Evolutionary conservation across 1,140 invertebrate species (phyloP).

Genomic region (Spodoptera litura): DNA sequence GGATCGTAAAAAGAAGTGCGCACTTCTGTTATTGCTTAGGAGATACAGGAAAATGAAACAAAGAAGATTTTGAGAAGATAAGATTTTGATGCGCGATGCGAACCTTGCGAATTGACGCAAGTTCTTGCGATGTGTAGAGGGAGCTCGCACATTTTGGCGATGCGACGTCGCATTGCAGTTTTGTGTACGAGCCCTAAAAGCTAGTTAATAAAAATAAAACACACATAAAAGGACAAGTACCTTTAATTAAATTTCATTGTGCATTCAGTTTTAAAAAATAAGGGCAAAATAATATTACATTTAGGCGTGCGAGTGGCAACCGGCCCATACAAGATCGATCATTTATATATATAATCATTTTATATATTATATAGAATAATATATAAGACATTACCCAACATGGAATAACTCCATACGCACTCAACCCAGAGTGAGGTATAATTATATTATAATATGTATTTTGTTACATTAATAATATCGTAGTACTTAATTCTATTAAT

Average conservation of each 20-base stretch:
- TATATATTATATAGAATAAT: background rate
- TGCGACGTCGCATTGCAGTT: too few relatives aligned
- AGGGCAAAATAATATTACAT: slow-evolving; percentile 79
- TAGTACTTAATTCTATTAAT: slow-evolving; percentile 68
- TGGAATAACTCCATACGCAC: slow-evolving; percentile 54
- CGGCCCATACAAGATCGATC: slow-evolving; percentile 7
- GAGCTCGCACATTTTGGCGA: too few relatives aligned
- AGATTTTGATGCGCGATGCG: too few relatives aligned
- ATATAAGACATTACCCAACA: slow-evolving; percentile 40
- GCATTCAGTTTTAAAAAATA: slow-evolving; percentile 83
- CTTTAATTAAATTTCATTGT: slow-evolving; percentile 85
- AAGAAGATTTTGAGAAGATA: too few relatives aligned
- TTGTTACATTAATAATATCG: slow-evolving; percentile 56
- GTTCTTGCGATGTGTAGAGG: too few relatives aligned
- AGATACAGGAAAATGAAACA: too few relatives aligned
- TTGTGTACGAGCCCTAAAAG: too few relatives aligned
- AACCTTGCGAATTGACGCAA: too few relatives aligned
- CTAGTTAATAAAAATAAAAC: slow-evolving; percentile 64
- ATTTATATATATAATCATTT: background rate
- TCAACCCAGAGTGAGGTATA: background rate
- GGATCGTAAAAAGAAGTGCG: too few relatives aligned
- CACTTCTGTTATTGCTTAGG: too few relatives aligned
- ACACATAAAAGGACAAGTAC: slow-evolving; percentile 76
- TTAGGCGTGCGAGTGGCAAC: slow-evolving; percentile 66
- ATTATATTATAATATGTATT: background rate